Conservation (phyloP, 2,888 invertebrate genomes). For the Noctuana brunneofusca region DNA sequence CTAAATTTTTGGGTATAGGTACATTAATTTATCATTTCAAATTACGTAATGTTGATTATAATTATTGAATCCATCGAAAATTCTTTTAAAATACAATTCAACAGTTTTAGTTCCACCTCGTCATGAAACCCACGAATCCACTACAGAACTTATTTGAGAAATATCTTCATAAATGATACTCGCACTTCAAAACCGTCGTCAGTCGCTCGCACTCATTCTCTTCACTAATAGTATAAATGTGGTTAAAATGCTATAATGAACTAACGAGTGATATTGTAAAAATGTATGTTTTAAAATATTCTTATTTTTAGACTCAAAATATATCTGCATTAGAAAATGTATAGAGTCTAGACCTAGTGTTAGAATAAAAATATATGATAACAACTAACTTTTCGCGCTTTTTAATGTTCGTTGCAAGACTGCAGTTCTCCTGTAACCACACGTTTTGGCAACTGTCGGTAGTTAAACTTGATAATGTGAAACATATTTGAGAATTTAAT, state of each 20-base stretch:
- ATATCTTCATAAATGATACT: conserved; percentile 40
- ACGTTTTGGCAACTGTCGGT: conserved; percentile 2
- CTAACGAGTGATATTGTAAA: conserved; percentile 58
- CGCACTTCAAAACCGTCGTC: conserved; percentile 57
- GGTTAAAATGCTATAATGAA: conserved; percentile 48
- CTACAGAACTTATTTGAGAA: not conserved
- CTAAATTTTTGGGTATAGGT: not conserved
- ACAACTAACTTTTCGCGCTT: conserved; percentile 50
- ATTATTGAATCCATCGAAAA: not conserved
- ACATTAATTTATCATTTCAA: not conserved
- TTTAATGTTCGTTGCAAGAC: conserved; percentile 52
- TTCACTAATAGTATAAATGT: conserved; percentile 42
- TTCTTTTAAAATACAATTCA: not conserved
- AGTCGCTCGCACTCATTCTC: conserved; percentile 17
- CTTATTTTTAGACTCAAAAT: conserved; percentile 71
- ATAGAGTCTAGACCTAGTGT: conserved; percentile 52
- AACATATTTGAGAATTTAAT: no score
- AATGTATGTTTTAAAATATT: conserved; percentile 55
- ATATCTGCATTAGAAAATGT: conserved; percentile 62
- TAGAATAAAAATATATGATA: conserved; percentile 42
- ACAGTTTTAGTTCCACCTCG: not conserved
- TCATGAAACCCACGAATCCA: not conserved
- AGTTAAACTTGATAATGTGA: not conserved
- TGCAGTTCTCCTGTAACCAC: conserved; percentile 19
- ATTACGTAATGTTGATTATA: not conserved